Percentiles rank a stretch among this genome's conserved stretches.
phyloP scores from a whole-genome alignment of 1,140 invertebrate genomes.

The Leptinotarsa undecemlineata region DNA sequence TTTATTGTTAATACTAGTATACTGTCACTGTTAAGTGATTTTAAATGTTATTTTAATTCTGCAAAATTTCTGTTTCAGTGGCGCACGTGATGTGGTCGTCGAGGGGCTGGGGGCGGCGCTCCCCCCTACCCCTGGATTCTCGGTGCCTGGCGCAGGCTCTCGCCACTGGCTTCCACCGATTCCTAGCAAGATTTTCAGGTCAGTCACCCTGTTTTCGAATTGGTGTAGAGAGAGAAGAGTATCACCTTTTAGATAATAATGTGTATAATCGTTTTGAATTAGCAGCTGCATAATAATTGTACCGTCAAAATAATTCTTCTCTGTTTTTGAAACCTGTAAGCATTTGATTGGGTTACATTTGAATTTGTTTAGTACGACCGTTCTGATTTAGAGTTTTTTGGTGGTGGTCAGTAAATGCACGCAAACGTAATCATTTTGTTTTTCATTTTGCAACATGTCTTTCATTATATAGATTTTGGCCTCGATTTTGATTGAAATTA shows the following conservation, averaged over 20 bases:
- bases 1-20: too few relatives aligned
- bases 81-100: slow-evolving; percentile 55
- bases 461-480: too few relatives aligned
- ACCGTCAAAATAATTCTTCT: background rate
- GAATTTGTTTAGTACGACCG: background rate
- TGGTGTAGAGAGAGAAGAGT: background rate
- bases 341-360: background rate
- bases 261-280: slow-evolving; percentile 6
- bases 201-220: slow-evolving; percentile 39
- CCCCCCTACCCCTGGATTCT: slow-evolving; percentile 46
- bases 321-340: background rate
- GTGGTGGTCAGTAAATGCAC: too few relatives aligned
- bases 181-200: slow-evolving; percentile 56
- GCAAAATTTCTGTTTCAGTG: slow-evolving; percentile 49
- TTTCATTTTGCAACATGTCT: too few relatives aligned
- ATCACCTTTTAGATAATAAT: background rate
- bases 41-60: too few relatives aligned
- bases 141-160: slow-evolving; percentile 52
- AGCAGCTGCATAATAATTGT: background rate
- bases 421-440: too few relatives aligned
- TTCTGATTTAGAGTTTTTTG: too few relatives aligned
- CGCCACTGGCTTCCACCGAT: slow-evolving; percentile 53
- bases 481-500: too few relatives aligned
- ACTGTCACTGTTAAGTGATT: too few relatives aligned
- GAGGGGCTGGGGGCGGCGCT: slow-evolving; percentile 46